A percentile compares a stretch with the other conserved stretches of the same genome.
phyloP scores from a whole-genome alignment of 2,888 invertebrate species.

The Tinea trinotella region DNA sequence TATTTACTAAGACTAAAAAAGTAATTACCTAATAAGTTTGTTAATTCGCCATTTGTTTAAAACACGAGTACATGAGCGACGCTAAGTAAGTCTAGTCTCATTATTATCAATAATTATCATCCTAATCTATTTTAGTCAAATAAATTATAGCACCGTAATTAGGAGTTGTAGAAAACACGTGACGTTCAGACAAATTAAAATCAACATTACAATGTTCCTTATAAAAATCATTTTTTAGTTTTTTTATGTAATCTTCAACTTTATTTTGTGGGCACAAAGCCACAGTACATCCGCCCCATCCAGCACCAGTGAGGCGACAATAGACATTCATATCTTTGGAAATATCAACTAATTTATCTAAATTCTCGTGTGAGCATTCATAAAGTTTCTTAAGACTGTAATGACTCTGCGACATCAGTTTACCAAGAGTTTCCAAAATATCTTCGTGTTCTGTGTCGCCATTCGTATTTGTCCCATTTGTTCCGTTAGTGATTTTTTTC shows the following conservation, averaged over 20 bases:
- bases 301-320: conserved; percentile 96
- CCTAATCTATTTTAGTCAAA: conserved; percentile 20
- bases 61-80: no score
- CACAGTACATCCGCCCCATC: conserved; percentile 98
- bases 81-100: no score
- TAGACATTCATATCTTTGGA: conserved; percentile 81
- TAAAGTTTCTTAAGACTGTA: conserved; percentile 86
- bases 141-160: conserved; percentile 76
- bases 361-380: conserved; percentile 92
- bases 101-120: no score
- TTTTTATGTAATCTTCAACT: conserved; percentile 77
- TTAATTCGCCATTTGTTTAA: no score
- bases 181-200: conserved; percentile 64
- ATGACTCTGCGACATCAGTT: conserved; percentile 92
- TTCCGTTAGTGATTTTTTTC: conserved; percentile 31
- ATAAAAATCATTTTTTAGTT: conserved; percentile 81
- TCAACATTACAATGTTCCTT: conserved; percentile 64
- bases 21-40: no score
- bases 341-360: conserved; percentile 86
- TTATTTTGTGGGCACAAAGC: conserved; percentile 81
- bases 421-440: conserved; percentile 76
- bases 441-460: conserved; percentile 33
- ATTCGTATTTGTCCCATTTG: conserved; percentile 31
- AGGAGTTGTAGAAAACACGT: conserved; percentile 84
- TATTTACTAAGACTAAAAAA: no score